Conservation (phyloP, 2,113 vertebrate genomes). For the Coracopsis vasa region DNA sequence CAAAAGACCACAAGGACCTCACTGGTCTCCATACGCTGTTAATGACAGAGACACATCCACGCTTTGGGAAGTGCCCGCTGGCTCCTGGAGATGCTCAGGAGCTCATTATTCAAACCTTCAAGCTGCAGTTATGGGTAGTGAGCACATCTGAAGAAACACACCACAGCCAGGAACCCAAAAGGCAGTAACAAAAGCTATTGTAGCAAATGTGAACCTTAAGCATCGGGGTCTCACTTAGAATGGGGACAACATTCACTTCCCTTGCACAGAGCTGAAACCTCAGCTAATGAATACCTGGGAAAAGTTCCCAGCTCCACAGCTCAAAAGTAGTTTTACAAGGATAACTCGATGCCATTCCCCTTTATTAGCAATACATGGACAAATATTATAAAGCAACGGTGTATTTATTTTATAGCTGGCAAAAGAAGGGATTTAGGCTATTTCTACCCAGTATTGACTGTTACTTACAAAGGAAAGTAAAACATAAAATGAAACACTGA, state of each 20-base stretch:
- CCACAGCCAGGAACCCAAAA: not conserved
- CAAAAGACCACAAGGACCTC: not conserved
- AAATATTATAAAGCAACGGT: not conserved
- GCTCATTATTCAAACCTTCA: conserved; percentile 53
- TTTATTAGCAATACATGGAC: not conserved
- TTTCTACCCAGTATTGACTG: not conserved
- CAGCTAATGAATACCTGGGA: conserved; percentile 14
- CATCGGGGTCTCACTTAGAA: not conserved
- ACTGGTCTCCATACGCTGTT: not conserved
- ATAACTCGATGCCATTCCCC: not conserved
- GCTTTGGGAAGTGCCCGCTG: not conserved
- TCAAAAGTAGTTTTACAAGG: not conserved
- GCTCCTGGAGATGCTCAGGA: conserved; percentile 32
- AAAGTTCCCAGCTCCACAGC: not conserved
- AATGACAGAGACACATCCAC: conserved; percentile 27
- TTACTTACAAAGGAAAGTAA: not conserved
- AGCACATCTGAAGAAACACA: conserved; percentile 23
- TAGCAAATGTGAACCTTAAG: conserved; percentile 14
- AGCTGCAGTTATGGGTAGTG: conserved; percentile 3
- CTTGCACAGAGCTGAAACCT: not conserved
- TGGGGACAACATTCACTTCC: not conserved
- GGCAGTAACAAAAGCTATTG: conserved; percentile 11
- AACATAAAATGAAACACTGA: not conserved
- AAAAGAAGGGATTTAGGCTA: not conserved
- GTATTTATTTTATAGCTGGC: not conserved